phyloP scores from a whole-genome alignment of 2,888 invertebrate species.

The Crepidodera aurea region DNA sequence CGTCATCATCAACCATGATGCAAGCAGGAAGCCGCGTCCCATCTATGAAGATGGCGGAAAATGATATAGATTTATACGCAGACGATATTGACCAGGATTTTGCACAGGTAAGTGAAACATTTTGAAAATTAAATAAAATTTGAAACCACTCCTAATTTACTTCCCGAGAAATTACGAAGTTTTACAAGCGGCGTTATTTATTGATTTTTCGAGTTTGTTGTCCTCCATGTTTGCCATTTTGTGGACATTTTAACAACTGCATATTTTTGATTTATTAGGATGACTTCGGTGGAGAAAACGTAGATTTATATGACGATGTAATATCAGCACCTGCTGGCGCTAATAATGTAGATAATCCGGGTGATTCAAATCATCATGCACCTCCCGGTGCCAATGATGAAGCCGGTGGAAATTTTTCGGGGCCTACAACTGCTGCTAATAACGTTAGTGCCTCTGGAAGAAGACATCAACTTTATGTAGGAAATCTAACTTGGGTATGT shows the following conservation, averaged over 20 bases:
- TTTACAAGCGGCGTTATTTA: background rate
- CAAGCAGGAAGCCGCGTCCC: conserved; percentile 33
- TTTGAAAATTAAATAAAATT: conserved; percentile 16
- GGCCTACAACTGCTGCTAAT: conserved; percentile 66
- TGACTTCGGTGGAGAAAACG: conserved; percentile 85
- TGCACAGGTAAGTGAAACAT: conserved; percentile 68
- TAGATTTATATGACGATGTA: conserved; percentile 95
- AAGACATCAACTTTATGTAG: conserved; percentile 93
- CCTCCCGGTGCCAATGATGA: conserved; percentile 68
- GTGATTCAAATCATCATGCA: conserved; percentile 67
- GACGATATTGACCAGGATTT: conserved; percentile 97
- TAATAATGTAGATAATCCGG: conserved; percentile 66
- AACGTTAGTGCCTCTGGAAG: conserved; percentile 76
- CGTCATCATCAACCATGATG: conserved; percentile 29
- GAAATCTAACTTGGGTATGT: conserved; percentile 97
- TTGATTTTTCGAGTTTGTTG: conserved; percentile 12
- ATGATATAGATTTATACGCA: conserved; percentile 96
- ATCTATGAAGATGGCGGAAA: conserved; percentile 82
- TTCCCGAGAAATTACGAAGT: background rate
- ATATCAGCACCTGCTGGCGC: conserved; percentile 80
- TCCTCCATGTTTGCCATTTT: conserved; percentile 20
- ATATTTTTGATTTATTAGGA: conserved; percentile 64
- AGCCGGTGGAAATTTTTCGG: conserved; percentile 75
- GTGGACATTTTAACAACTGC: background rate
- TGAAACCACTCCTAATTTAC: background rate